Evolutionary conservation across 2,797 vertebrate genomes (phyloP).

Genomic region (Cirrhinus molitorella): DNA sequence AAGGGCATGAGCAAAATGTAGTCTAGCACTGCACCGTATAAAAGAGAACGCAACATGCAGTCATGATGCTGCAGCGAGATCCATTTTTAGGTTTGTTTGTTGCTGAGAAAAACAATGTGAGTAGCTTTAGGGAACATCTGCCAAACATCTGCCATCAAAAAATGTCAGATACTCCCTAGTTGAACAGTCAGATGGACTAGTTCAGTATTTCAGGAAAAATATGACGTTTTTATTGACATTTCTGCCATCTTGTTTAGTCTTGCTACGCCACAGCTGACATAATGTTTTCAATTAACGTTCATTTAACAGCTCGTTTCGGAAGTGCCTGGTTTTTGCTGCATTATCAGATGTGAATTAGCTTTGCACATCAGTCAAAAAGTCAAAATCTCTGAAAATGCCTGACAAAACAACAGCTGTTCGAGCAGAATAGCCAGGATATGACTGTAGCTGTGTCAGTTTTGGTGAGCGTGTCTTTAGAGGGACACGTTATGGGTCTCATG

Average conservation of each 20-base stretch:
- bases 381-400: neutral
- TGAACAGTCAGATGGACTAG: neutral
- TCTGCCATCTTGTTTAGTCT: slow-evolving; percentile 16
- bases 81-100: slow-evolving; percentile 3
- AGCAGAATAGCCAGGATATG: neutral
- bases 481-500: neutral
- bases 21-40: neutral
- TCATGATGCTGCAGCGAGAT: neutral
- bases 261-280: neutral
- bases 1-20: neutral
- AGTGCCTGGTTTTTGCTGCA: neutral
- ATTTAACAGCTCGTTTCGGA: neutral
- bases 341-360: neutral
- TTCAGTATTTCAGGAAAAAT: slow-evolving; percentile 5
- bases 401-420: neutral
- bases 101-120: neutral
- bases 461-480: slow-evolving; percentile 6
- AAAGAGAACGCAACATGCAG: neutral
- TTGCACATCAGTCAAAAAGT: too few relatives aligned
- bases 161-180: neutral
- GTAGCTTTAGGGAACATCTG: slow-evolving; percentile 21
- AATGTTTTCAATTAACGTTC: neutral
- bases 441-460: slow-evolving; percentile 3
- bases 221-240: neutral
- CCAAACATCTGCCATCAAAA: slow-evolving; percentile 5